Conservation (phyloP, 2,113 vertebrate genomes). For the Eurystomus gularis region DNA sequence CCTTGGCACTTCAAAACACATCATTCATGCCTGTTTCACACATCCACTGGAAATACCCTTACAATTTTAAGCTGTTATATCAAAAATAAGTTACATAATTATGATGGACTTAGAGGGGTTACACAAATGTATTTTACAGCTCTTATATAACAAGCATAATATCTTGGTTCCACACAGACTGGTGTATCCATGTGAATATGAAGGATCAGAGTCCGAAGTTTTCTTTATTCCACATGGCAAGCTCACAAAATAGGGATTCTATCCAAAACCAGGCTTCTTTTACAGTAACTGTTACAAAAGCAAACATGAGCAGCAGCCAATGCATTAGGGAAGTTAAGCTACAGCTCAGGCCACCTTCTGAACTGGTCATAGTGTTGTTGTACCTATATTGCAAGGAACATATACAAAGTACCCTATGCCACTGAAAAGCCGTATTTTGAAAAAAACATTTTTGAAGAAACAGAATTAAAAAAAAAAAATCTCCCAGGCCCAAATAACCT, state of each 20-base stretch:
- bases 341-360: neutral
- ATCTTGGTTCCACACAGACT: neutral
- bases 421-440: neutral
- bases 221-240: neutral
- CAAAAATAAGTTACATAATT: neutral
- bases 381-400: neutral
- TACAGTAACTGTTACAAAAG: neutral
- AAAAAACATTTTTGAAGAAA: neutral
- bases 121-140: neutral
- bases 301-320: neutral
- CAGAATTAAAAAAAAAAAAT: neutral
- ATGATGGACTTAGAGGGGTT: neutral
- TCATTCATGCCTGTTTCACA: neutral
- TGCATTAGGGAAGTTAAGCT: neutral
- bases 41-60: neutral
- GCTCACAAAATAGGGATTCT: neutral
- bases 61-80: neutral
- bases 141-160: neutral
- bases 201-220: neutral
- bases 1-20: neutral
- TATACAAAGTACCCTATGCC: neutral
- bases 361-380: neutral
- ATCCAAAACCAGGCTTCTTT: neutral
- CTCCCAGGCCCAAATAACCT: neutral
- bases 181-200: neutral